Percentiles rank a stretch among this genome's conserved stretches.
Conservation (phyloP, 2,888 invertebrate species). For the Spisula subtruncata region DNA sequence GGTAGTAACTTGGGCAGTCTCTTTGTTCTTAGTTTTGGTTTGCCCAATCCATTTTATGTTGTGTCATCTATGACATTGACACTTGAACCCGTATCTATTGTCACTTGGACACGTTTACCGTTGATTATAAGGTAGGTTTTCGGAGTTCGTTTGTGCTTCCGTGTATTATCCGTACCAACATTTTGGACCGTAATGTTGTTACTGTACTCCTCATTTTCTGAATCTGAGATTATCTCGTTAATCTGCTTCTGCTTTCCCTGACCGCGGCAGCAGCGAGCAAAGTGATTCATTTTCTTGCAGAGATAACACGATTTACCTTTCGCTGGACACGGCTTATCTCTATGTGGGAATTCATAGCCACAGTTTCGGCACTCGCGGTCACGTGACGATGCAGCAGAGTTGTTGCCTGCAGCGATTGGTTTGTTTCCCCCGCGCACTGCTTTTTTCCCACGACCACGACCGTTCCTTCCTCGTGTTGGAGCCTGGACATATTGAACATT, state of each 20-base stretch:
- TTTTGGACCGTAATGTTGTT: constrained; percentile 33
- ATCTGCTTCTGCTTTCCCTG: no score
- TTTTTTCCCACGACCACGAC: neutral
- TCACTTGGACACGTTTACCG: neutral
- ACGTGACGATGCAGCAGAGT: no score
- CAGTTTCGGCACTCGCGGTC: neutral
- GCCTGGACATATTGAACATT: neutral
- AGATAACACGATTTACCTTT: constrained; percentile 12
- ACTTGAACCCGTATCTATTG: constrained; percentile 66
- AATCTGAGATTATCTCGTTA: neutral
- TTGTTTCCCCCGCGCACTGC: neutral
- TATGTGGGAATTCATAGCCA: constrained; percentile 55
- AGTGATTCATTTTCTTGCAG: constrained; percentile 14
- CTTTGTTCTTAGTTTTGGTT: constrained; percentile 29
- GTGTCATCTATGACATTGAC: constrained; percentile 67
- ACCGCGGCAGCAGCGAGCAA: neutral
- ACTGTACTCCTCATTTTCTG: constrained; percentile 38
- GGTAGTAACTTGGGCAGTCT: constrained; percentile 49
- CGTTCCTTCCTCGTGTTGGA: no score
- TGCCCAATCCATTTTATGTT: constrained; percentile 50
- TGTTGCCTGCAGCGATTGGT: neutral
- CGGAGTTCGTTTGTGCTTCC: no score
- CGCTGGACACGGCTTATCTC: neutral
- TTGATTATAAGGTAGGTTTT: constrained; percentile 32
- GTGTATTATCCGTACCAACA: constrained; percentile 24